Percentiles rank a stretch among this genome's conserved stretches.
phyloP scores from a whole-genome alignment of 2,113 vertebrate species.

The Mixornis gularis region DNA sequence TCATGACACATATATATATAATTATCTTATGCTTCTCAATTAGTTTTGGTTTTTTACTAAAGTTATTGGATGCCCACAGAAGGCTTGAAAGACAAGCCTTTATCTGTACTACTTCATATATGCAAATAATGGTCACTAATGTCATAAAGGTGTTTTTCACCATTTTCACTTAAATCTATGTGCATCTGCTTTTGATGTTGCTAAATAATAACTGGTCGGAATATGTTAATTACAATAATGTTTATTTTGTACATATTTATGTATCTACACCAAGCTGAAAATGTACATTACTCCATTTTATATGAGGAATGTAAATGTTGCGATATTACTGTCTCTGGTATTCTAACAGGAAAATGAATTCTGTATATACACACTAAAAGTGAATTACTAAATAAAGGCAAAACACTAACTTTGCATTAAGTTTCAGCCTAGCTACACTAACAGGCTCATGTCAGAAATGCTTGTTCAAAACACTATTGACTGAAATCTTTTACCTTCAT shows the following conservation, averaged over 20 bases:
- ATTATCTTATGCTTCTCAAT: slow-evolving; percentile 38
- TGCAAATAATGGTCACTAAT: slow-evolving; percentile 60
- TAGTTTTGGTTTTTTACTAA: slow-evolving; percentile 40
- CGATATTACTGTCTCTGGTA: slow-evolving; percentile 55
- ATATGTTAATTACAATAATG: slow-evolving; percentile 64
- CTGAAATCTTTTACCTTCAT: slow-evolving; percentile 69
- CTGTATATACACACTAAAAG: slow-evolving; percentile 66
- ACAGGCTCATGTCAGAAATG: slow-evolving; percentile 52
- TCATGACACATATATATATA: not conserved
- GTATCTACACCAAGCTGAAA: slow-evolving; percentile 60
- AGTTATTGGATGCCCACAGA: slow-evolving; percentile 48
- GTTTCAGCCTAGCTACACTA: slow-evolving; percentile 66
- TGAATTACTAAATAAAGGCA: slow-evolving; percentile 52
- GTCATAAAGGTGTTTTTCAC: slow-evolving; percentile 62
- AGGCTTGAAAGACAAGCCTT: slow-evolving; percentile 52
- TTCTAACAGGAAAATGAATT: slow-evolving; percentile 63
- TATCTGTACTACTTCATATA: slow-evolving; percentile 62
- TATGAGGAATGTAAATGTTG: slow-evolving; percentile 71
- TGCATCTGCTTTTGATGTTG: slow-evolving; percentile 64
- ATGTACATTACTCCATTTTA: slow-evolving; percentile 70
- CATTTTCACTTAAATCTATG: slow-evolving; percentile 54
- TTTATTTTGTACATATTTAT: slow-evolving; percentile 79
- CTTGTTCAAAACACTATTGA: slow-evolving; percentile 71
- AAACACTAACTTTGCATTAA: slow-evolving; percentile 70
- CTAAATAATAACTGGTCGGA: slow-evolving; percentile 61